Evolutionary conservation across 2,113 vertebrate species (phyloP).

Genomic region (Microtus montanus): DNA sequence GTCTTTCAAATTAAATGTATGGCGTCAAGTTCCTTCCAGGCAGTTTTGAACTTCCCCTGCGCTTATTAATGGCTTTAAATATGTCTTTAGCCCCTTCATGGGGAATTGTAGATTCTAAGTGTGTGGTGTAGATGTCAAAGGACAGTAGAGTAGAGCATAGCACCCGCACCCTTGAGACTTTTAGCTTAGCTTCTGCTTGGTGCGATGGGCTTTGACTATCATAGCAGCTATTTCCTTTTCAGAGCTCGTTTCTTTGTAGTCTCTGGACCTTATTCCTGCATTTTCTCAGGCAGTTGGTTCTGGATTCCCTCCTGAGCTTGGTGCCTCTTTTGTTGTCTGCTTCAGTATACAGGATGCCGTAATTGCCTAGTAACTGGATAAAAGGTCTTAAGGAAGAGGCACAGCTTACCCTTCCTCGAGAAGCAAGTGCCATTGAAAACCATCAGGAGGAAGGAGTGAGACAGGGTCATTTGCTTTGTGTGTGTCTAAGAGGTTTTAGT

Average conservation of each 20-base stretch:
- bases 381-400: constrained; percentile 36
- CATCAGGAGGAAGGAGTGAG: constrained; percentile 38
- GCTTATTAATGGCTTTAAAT: background rate
- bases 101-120: constrained; percentile 43
- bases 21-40: background rate
- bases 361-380: constrained; percentile 30
- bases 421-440: constrained; percentile 38
- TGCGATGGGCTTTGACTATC: background rate
- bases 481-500: constrained; percentile 41
- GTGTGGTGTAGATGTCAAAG: background rate
- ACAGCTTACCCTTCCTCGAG: constrained; percentile 26
- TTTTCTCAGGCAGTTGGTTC: constrained; percentile 43
- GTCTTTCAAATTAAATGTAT: constrained; percentile 35
- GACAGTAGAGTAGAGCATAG: background rate
- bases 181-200: background rate
- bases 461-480: constrained; percentile 6
- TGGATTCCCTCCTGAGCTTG: constrained; percentile 10
- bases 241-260: background rate
- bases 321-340: constrained; percentile 31
- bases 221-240: background rate
- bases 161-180: background rate
- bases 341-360: constrained; percentile 48
- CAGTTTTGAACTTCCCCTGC: constrained; percentile 1
- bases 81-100: constrained; percentile 55
- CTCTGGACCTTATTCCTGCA: constrained; percentile 1